A percentile compares a stretch with the other conserved stretches of the same genome.
phyloP scores from a whole-genome alignment of 1,140 invertebrate species.

The Micrasema minimum region DNA sequence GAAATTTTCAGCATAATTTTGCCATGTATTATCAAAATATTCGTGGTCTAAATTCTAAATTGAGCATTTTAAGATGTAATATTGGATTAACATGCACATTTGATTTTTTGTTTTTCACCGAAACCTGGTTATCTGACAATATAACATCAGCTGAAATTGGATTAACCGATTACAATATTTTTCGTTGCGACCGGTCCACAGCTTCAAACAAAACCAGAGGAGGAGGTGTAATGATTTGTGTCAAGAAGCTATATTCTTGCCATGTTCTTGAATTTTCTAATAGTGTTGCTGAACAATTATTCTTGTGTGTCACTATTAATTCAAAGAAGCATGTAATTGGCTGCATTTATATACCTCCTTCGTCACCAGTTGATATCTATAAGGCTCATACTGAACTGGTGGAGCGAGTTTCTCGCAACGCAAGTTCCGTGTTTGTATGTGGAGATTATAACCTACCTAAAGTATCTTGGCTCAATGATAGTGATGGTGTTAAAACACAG shows the following conservation, averaged over 20 bases:
- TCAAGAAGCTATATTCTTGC: neutral
- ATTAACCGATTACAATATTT: neutral
- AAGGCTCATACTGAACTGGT: neutral
- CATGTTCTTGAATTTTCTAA: neutral
- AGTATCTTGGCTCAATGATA: too few relatives aligned
- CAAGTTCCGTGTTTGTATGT: neutral
- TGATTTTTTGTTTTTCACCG: neutral
- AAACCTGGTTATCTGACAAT: neutral
- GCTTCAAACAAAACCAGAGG: neutral
- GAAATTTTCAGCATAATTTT: neutral
- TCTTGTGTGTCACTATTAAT: neutral
- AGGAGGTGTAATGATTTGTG: constrained; percentile 5
- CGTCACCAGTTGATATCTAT: neutral
- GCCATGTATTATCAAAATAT: neutral
- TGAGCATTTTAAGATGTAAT: neutral
- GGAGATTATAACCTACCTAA: constrained; percentile 7
- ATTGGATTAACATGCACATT: neutral
- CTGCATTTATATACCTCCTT: neutral
- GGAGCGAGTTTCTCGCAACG: neutral
- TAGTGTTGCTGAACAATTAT: neutral
- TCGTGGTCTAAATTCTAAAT: neutral
- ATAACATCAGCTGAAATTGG: neutral
- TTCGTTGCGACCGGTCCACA: neutral
- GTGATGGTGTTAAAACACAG: neutral
- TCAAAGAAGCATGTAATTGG: neutral